Percentiles rank a stretch among this genome's conserved stretches.
These are phyloP conservation scores for Eupristina koningsbergeri DNA, from an alignment of 1,140 invertebrate genomes.

Conservation along the genomic window DNA sequence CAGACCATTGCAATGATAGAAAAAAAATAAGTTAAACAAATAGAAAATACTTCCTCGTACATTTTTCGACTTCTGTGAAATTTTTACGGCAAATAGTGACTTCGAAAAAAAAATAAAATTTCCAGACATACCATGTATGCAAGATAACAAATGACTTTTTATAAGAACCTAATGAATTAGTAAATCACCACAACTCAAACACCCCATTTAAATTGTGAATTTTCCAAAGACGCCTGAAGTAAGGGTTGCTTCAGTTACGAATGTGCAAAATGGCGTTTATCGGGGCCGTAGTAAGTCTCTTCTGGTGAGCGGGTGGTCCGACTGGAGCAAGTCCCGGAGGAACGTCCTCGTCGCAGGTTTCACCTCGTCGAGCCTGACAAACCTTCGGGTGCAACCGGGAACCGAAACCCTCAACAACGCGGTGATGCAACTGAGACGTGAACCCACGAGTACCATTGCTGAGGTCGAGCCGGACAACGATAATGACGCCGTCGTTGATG, in stretches of 20 bases:
- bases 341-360: constrained; percentile 30
- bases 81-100: too few species aligned
- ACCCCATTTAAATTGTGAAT: constrained; percentile 45
- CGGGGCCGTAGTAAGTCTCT: constrained; percentile 45
- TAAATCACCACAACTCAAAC: neutral
- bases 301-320: constrained; percentile 9
- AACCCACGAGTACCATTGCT: neutral
- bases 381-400: constrained; percentile 58
- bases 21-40: too few species aligned
- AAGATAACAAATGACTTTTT: too few species aligned
- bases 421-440: constrained; percentile 37
- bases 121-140: too few species aligned
- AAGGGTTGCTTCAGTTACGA: constrained; percentile 56
- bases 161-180: neutral
- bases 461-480: constrained; percentile 30
- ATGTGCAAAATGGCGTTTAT: constrained; percentile 54
- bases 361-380: constrained; percentile 62
- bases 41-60: too few species aligned
- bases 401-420: constrained; percentile 56
- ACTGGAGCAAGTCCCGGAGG: constrained; percentile 29
- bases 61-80: too few species aligned
- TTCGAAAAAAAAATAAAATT: too few species aligned
- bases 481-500: neutral
- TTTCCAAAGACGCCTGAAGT: constrained; percentile 49
- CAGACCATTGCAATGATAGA: too few species aligned